Evolutionary conservation across 37 sponge, comb jelly and placozoan genomes (phyloP).

Genomic region (Agelas oroides): DNA sequence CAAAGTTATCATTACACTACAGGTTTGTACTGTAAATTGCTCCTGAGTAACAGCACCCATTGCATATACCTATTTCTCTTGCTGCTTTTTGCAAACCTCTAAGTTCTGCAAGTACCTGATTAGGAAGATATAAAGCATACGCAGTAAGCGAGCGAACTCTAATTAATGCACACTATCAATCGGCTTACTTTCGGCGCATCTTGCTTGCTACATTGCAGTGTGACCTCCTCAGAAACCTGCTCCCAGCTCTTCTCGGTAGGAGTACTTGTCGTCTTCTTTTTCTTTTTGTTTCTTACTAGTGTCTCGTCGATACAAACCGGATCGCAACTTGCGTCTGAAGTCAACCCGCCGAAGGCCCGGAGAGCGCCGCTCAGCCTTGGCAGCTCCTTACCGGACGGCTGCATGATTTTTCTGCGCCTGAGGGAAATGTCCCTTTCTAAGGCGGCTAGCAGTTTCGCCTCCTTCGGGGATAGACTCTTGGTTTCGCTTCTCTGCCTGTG

Average conservation of each 20-base stretch:
- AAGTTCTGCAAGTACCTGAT: slow-evolving; percentile 34
- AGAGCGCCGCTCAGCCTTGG: slow-evolving; percentile 59
- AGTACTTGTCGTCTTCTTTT: neutral
- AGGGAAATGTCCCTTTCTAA: neutral
- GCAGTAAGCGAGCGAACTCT: neutral
- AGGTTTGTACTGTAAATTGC: no score
- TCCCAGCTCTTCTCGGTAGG: neutral
- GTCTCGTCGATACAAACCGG: slow-evolving; percentile 7
- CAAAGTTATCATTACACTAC: no score
- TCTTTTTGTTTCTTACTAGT: slow-evolving; percentile 19
- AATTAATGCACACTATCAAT: slow-evolving; percentile 3
- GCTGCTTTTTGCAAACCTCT: slow-evolving; percentile 40
- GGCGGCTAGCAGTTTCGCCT: neutral
- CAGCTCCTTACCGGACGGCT: slow-evolving; percentile 14
- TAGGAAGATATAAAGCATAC: neutral
- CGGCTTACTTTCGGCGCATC: neutral
- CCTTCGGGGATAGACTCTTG: neutral
- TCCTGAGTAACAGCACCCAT: no score
- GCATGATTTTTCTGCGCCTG: slow-evolving; percentile 13
- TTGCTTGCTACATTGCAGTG: neutral
- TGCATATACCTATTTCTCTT: slow-evolving; percentile 44
- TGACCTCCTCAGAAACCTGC: neutral
- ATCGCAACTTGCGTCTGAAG: neutral
- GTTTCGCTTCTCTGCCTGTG: neutral
- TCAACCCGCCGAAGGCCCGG: slow-evolving; percentile 64